phyloP scores from a whole-genome alignment of 2,888 invertebrate genomes.

The Anthophora plumipes region DNA sequence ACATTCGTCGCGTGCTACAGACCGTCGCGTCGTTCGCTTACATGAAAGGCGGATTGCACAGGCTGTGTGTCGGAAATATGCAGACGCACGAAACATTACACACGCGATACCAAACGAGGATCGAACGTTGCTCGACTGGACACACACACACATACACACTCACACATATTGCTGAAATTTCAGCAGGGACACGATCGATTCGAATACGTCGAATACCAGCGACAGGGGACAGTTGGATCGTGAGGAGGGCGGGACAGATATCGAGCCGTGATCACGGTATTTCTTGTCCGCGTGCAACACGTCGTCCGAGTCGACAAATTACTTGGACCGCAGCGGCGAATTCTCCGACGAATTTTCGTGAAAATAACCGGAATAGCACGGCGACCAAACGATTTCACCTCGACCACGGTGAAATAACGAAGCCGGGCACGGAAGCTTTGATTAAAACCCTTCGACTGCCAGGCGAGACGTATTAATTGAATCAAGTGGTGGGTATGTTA shows the following conservation, averaged over 20 bases:
- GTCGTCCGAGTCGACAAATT: constrained; percentile 54
- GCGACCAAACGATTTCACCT: neutral
- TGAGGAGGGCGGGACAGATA: neutral
- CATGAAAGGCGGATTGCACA: constrained; percentile 46
- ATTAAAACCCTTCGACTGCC: constrained; percentile 19
- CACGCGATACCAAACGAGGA: constrained; percentile 47
- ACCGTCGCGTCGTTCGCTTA: constrained; percentile 11
- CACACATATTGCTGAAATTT: constrained; percentile 49
- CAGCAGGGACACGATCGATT: constrained; percentile 32
- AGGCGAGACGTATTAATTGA: constrained; percentile 22
- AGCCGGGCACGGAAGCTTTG: neutral
- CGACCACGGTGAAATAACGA: neutral
- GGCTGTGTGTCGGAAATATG: constrained; percentile 53
- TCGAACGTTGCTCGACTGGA: neutral
- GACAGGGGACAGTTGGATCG: constrained; percentile 11
- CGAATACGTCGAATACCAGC: constrained; percentile 40
- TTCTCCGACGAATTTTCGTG: constrained; percentile 47
- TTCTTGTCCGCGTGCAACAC: constrained; percentile 55
- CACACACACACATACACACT: neutral
- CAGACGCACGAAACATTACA: constrained; percentile 49
- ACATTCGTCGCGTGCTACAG: constrained; percentile 65
- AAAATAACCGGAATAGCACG: constrained; percentile 28
- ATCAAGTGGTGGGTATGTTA: neutral
- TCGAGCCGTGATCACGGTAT: constrained; percentile 52
- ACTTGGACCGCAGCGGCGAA: constrained; percentile 42